phyloP scores from a whole-genome alignment of 92 coral and sea anemone genomes.

The Bergia sp. region DNA sequence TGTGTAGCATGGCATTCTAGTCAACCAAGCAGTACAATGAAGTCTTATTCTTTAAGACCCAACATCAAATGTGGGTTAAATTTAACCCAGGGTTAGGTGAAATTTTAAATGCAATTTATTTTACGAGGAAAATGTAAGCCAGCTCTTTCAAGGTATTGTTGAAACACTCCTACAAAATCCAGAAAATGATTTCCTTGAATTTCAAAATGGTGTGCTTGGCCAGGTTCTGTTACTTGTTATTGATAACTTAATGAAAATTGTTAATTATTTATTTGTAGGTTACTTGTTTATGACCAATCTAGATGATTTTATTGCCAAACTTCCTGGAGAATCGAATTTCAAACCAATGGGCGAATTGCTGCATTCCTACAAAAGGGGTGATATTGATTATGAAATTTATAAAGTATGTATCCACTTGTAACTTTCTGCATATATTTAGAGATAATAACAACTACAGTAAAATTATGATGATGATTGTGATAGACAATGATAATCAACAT shows the following conservation, averaged over 20 bases:
- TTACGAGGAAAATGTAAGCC: no score
- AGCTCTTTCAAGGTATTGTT: no score
- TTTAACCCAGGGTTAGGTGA: no score
- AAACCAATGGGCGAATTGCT: slow-evolving; percentile 93
- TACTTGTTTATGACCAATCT: slow-evolving; percentile 63
- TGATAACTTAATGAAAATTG: not conserved
- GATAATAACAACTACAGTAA: not conserved
- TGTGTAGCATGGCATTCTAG: no score
- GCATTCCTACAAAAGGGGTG: slow-evolving; percentile 65
- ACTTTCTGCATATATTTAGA: not conserved
- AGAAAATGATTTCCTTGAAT: no score
- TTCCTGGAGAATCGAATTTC: slow-evolving; percentile 82
- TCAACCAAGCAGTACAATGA: no score
- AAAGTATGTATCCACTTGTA: slow-evolving; percentile 57
- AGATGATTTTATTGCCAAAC: slow-evolving; percentile 93
- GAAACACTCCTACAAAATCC: no score
- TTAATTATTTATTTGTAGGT: slow-evolving; percentile 33
- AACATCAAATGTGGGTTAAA: no score
- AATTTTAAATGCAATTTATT: no score
- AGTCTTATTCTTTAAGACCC: no score
- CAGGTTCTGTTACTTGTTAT: not conserved
- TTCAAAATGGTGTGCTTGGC: not conserved
- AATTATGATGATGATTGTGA: not conserved
- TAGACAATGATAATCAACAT: not conserved
- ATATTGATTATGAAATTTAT: slow-evolving; percentile 79